phyloP scores from a whole-genome alignment of 2,113 vertebrate species.

The Rallus limicola region DNA sequence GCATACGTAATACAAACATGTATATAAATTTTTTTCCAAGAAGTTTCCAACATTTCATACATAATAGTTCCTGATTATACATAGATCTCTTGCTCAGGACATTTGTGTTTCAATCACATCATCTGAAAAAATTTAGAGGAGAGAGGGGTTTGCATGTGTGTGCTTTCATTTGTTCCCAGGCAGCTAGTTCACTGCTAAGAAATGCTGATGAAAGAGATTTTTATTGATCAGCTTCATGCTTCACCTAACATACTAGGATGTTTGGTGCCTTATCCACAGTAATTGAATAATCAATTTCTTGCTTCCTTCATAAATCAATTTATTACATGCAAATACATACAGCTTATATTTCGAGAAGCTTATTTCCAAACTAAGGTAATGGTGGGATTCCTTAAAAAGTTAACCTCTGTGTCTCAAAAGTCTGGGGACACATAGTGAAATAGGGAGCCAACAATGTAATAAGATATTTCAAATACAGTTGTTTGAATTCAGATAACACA shows the following conservation, averaged over 20 bases:
- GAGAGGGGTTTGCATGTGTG: background rate
- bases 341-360: slow-evolving; percentile 43
- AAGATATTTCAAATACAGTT: background rate
- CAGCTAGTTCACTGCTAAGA: background rate
- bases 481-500: background rate
- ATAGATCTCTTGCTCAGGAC: background rate
- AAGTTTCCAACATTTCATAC: background rate
- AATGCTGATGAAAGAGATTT: background rate
- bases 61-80: background rate
- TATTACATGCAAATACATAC: slow-evolving; percentile 53
- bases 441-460: background rate
- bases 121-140: background rate
- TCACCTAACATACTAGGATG: background rate
- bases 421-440: background rate
- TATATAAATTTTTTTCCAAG: background rate
- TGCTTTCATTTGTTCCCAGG: background rate
- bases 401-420: slow-evolving; percentile 11
- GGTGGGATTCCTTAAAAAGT: slow-evolving; percentile 35
- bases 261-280: background rate
- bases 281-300: slow-evolving; percentile 64
- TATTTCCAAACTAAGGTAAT: slow-evolving; percentile 59
- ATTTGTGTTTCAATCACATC: background rate
- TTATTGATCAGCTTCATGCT: background rate
- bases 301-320: slow-evolving; percentile 64
- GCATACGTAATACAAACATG: background rate